phyloP scores from a whole-genome alignment of 2,888 invertebrate genomes.

The Drosophila vallismaia region DNA sequence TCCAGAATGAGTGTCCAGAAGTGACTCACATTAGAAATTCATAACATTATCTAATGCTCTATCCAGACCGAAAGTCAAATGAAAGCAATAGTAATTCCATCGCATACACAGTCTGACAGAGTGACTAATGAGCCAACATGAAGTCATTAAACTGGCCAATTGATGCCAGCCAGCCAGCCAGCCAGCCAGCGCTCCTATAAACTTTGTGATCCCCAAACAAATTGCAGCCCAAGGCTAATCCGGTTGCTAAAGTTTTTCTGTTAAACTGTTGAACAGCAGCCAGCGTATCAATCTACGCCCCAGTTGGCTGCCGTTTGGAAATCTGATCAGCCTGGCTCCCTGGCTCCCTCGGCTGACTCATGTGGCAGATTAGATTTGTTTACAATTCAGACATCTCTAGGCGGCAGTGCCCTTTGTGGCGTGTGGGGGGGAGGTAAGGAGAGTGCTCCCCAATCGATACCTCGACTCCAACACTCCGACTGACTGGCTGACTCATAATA shows the following conservation, averaged over 20 bases:
- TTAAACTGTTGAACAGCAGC: slow-evolving; percentile 47
- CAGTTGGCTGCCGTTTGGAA: slow-evolving; percentile 50
- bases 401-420: slow-evolving; percentile 12
- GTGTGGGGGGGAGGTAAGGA: neutral
- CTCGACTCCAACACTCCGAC: neutral
- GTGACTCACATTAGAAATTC: slow-evolving; percentile 6
- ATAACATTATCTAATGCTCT: slow-evolving; percentile 14
- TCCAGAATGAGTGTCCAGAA: neutral
- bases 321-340: slow-evolving; percentile 61
- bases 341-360: slow-evolving; percentile 61
- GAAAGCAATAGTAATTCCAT: slow-evolving; percentile 30
- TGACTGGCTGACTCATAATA: slow-evolving; percentile 12
- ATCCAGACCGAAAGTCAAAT: slow-evolving; percentile 16
- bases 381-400: slow-evolving; percentile 25
- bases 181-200: slow-evolving; percentile 8
- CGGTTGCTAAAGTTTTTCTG: slow-evolving; percentile 30
- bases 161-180: slow-evolving; percentile 34
- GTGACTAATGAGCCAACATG: slow-evolving; percentile 62
- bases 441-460: slow-evolving; percentile 6
- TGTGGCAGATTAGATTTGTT: slow-evolving; percentile 53
- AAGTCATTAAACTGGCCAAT: slow-evolving; percentile 70
- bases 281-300: slow-evolving; percentile 56
- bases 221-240: slow-evolving; percentile 41
- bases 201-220: slow-evolving; percentile 20
- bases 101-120: slow-evolving; percentile 8